phyloP scores from a whole-genome alignment of 2,797 vertebrate genomes.

The Aldrovandia affinis region DNA sequence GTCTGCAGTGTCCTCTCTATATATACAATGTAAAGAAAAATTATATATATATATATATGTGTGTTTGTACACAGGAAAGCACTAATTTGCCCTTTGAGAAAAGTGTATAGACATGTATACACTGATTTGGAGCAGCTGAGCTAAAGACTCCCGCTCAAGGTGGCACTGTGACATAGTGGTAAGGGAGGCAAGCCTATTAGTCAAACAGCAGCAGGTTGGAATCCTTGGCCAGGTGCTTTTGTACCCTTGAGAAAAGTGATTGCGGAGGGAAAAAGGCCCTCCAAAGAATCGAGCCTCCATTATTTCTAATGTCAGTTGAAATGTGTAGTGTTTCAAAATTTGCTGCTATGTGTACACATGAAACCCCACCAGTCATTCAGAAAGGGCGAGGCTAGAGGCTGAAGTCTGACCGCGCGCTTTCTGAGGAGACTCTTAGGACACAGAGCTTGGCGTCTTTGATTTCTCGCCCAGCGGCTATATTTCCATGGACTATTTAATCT shows the following conservation, averaged over 20 bases:
- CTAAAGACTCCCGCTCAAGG: not conserved
- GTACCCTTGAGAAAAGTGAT: not conserved
- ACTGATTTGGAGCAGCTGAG: not conserved
- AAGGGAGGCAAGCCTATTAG: not conserved
- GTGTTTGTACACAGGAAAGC: not conserved
- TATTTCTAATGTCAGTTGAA: not conserved
- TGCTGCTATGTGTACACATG: no score
- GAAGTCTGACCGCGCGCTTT: conserved; percentile 27
- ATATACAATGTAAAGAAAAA: no score
- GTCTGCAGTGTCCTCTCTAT: not conserved
- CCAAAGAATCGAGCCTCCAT: not conserved
- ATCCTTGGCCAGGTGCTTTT: not conserved
- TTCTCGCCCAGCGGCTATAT: conserved; percentile 23
- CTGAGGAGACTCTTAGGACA: conserved; percentile 8
- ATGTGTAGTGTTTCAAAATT: not conserved
- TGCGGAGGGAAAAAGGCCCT: not conserved
- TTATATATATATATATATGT: not conserved
- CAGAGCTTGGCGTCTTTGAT: conserved; percentile 17
- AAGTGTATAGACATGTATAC: not conserved
- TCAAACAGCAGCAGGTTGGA: not conserved
- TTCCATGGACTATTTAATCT: conserved; percentile 33
- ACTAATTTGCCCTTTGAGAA: no score
- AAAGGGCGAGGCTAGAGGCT: conserved; percentile 26
- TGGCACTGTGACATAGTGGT: not conserved
- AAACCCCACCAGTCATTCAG: not conserved